phyloP scores from a whole-genome alignment of 2,113 vertebrate genomes.

The Morone saxatilis region DNA sequence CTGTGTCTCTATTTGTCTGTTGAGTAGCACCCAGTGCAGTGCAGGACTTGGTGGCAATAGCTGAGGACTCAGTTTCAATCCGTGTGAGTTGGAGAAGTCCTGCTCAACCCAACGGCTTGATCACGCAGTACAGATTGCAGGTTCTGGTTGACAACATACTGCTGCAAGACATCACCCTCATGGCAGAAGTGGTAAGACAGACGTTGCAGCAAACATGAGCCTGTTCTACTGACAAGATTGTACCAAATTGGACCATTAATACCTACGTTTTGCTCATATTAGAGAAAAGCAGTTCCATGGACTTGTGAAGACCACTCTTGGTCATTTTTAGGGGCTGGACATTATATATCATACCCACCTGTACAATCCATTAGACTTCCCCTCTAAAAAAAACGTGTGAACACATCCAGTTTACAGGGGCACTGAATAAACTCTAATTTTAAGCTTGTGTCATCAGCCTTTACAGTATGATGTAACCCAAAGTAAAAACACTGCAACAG shows the following conservation, averaged over 20 bases:
- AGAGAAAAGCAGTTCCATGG: background rate
- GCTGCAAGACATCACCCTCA: conserved; percentile 91
- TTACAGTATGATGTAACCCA: background rate
- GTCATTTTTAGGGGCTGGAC: too few relatives aligned
- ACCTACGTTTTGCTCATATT: background rate
- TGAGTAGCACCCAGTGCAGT: conserved; percentile 90
- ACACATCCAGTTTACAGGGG: background rate
- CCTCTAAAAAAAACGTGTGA: background rate
- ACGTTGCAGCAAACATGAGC: background rate
- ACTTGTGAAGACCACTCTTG: too few relatives aligned
- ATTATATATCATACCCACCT: background rate
- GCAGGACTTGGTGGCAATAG: conserved; percentile 85
- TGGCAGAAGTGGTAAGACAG: conserved; percentile 73
- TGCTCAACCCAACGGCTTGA: conserved; percentile 91
- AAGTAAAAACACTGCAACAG: background rate
- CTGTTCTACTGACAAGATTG: background rate
- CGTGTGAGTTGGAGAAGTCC: conserved; percentile 92
- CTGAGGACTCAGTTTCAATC: conserved; percentile 90
- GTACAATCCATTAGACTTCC: background rate
- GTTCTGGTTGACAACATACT: conserved; percentile 77
- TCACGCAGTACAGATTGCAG: conserved; percentile 91
- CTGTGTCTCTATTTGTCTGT: conserved; percentile 38
- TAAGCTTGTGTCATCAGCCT: background rate
- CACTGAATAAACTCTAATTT: background rate
- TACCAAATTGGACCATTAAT: background rate